Evolutionary conservation across 2,113 vertebrate genomes (phyloP).

Genomic region (Scophthalmus maximus): DNA sequence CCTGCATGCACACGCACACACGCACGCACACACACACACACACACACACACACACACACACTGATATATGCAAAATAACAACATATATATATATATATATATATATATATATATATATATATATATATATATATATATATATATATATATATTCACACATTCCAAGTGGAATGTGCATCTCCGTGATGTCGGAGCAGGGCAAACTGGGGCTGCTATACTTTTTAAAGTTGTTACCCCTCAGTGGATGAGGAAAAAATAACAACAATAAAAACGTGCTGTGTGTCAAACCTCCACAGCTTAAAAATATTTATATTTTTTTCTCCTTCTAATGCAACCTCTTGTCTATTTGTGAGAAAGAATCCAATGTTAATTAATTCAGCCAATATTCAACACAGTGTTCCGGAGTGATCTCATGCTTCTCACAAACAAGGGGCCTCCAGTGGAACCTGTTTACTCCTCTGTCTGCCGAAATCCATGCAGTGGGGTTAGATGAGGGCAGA

Average conservation of each 20-base stretch:
- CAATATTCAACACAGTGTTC: neutral
- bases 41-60: neutral
- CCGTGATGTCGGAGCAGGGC: constrained; percentile 3
- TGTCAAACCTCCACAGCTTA: constrained; percentile 10
- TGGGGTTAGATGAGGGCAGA: neutral
- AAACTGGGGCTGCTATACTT: constrained; percentile 34
- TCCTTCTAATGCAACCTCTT: constrained; percentile 28
- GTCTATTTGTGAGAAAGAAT: constrained; percentile 41
- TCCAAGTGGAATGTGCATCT: constrained; percentile 22
- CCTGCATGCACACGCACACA: neutral
- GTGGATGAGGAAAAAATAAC: constrained; percentile 17
- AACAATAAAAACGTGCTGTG: constrained; percentile 17
- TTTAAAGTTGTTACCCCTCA: constrained; percentile 26
- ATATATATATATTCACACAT: constrained; percentile 23
- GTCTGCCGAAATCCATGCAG: constrained; percentile 24
- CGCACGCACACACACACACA: neutral
- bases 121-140: neutral
- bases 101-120: constrained; percentile 1
- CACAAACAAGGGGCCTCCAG: constrained; percentile 11
- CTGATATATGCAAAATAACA: neutral
- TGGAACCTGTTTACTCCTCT: constrained; percentile 13
- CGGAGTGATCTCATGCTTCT: constrained; percentile 9
- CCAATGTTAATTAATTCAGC: constrained; percentile 35
- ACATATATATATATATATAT: neutral
- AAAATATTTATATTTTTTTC: neutral